Evolutionary conservation across 2,113 vertebrate genomes (phyloP), one percentile per base, ranked within the genome.

Genomic region (Chroicocephalus ridibundus): DNA sequence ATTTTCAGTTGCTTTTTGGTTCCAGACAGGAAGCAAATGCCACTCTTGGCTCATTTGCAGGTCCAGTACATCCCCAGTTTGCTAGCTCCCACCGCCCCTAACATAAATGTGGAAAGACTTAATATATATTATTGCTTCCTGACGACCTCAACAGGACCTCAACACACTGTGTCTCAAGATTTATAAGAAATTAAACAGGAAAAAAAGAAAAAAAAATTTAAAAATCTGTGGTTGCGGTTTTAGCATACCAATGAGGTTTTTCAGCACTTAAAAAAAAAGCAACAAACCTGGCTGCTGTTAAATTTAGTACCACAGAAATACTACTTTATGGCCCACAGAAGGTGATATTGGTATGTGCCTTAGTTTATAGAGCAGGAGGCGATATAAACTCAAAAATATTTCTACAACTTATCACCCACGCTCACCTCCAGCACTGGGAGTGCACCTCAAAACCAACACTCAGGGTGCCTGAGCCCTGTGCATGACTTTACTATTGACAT

Each of bases 51-150:
- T 26, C 10, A 29, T 14, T 4, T 36, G 29, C 36, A 92, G 31
- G 42, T 58, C 32, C 62, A 83, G 21, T 7, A 62, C 9, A 46
- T 13, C 4, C 49, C 15, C 20, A 82, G 25, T 77, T 77, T 58
- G 49, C 3, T 34, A 81, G 58, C 13, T 92, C 40, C n/a, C 24
- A 51, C 19, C 57, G 26, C 34, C 9, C 6, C 13, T 26, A 55
- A 36, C 2, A 42, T 2, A 81, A 61, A 65, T 15, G 7, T 29
- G 14, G 9, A 52, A 16, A 68, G 14, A 38, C 2, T 19, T n/a
- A 6, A 62, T 2, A 6, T 2, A 5, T 1, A 4, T 5, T 12
- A 82, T 5, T 51, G 8, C 9, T 65, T 78, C 27, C 5, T 49
- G 40, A 16, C 12, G 19, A n/a, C 29, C 38, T 70, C 34, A 55